Evolutionary conservation across 2,113 vertebrate species (phyloP).

Genomic region (Brachionichthys hirsutus): DNA sequence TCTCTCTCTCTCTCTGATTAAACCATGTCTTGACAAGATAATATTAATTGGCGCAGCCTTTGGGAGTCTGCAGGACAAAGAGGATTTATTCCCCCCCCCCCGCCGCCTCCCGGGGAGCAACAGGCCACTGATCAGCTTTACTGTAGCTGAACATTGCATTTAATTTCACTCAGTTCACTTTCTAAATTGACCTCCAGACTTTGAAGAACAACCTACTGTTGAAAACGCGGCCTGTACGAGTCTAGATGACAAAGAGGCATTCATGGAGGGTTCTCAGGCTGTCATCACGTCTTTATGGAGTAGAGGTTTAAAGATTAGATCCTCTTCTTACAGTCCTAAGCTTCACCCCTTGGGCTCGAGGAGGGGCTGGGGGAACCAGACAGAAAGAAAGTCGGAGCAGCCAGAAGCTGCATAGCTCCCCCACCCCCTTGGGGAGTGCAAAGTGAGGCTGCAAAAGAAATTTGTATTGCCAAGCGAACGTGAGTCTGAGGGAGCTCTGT

Average conservation of each 20-base stretch:
- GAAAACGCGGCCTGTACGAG: no score
- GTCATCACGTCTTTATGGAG: no score
- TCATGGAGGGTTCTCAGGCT: no score
- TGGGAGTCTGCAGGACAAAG: background rate
- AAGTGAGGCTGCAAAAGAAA: constrained; percentile 43
- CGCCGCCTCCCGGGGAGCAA: background rate
- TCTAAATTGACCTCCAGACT: no score
- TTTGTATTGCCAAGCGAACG: constrained; percentile 36
- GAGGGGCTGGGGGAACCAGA: background rate
- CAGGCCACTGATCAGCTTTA: background rate
- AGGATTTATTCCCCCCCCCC: background rate
- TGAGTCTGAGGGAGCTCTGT: constrained; percentile 10
- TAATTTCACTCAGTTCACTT: no score
- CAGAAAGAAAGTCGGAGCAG: constrained; percentile 1
- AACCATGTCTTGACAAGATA: background rate
- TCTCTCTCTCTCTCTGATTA: no score
- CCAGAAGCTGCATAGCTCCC: constrained; percentile 18
- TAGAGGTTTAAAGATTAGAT: no score
- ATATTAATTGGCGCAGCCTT: background rate
- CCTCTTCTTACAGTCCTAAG: no score
- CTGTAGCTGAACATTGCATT: no score
- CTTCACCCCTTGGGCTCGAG: no score
- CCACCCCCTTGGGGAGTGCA: constrained; percentile 28
- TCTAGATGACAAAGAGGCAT: no score
- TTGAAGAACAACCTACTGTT: no score